phyloP scores from a whole-genome alignment of 92 coral and sea anemone genomes.

The Siderastrea radians region DNA sequence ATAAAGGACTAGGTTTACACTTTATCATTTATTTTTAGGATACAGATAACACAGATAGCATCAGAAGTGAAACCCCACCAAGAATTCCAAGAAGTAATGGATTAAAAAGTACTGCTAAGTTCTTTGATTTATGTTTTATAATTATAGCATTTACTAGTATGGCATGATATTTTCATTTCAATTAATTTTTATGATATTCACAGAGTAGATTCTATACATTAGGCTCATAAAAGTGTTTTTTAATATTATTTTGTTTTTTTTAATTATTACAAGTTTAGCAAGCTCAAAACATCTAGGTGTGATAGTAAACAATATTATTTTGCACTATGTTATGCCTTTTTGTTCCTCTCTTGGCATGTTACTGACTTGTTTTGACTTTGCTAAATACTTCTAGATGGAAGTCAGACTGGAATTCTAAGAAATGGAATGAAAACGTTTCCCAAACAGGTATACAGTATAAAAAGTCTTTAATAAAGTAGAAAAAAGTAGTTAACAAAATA shows the following conservation, averaged over 20 bases:
- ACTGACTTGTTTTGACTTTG: not conserved
- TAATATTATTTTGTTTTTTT: too few species aligned
- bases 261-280: too few species aligned
- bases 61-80: slow-evolving; percentile 71
- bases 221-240: too few species aligned
- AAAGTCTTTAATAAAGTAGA: not conserved
- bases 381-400: slow-evolving; percentile 41
- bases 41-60: slow-evolving; percentile 87
- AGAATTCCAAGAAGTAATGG: slow-evolving; percentile 71
- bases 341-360: too few species aligned
- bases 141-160: too few species aligned
- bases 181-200: too few species aligned
- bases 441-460: slow-evolving; percentile 61
- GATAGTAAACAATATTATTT: too few species aligned
- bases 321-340: too few species aligned
- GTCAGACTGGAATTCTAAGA: slow-evolving; percentile 88
- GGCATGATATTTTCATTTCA: too few species aligned
- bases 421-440: slow-evolving; percentile 81
- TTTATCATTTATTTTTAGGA: slow-evolving; percentile 54
- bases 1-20: not conserved
- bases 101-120: slow-evolving; percentile 58
- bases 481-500: not conserved
- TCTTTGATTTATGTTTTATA: not conserved
- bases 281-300: too few species aligned
- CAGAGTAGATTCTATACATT: too few species aligned